Evolutionary conservation across 30 jellyfish, hydroid and myxozoan genomes (phyloP), one percentile per base, ranked within the genome.

Genomic region (Hydractinia echinata): DNA sequence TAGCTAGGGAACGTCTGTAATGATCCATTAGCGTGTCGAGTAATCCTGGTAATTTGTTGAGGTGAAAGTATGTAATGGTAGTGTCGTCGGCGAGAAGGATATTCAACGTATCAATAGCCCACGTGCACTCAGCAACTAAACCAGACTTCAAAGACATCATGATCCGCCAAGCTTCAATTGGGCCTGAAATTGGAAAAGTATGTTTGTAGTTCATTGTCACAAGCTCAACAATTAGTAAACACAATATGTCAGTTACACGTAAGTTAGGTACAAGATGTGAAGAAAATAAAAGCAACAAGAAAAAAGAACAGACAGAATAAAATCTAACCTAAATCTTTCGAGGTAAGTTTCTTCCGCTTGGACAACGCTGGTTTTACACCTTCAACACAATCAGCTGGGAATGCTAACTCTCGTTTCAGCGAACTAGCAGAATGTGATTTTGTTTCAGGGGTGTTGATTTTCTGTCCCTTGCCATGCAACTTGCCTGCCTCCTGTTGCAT

Each of bases 81-180:
- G 88, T 85, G 82, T 94, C 89, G 66, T 94, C 99, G 66, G 89
- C 87, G 51, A 94, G 77, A 20, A 94, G 86, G 53, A 94, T 94
- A 87, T 94, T 94, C 51, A 94, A 76, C 0, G 99, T 87, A 79
- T 94, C 99, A 62, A 94, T 88, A 10, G 99, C 99, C 99, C 99
- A 94, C 10, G 96, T 94, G 87, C 99, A 94, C 54, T 94, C 99
- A 5, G 99, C 96, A 39, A 94, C 90, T 84, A 94, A 67, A 9
- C 99, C 99, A 13, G 99, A 94, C 54, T 94, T 94, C 44, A 94
- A 76, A 10, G 99, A 94, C 99, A 94, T 94, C 99, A 94, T 94
- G 44, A 94, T 94, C 13, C 99, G 95, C 99, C 99, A 94, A 44
- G 99, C 99, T 81, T 94, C 99, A 20, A 94, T 96, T 5, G 99